A percentile compares a stretch with the other conserved stretches of the same genome.
phyloP scores from a whole-genome alignment of 2,888 invertebrate genomes.

The Mesopsocus fuscifrons region DNA sequence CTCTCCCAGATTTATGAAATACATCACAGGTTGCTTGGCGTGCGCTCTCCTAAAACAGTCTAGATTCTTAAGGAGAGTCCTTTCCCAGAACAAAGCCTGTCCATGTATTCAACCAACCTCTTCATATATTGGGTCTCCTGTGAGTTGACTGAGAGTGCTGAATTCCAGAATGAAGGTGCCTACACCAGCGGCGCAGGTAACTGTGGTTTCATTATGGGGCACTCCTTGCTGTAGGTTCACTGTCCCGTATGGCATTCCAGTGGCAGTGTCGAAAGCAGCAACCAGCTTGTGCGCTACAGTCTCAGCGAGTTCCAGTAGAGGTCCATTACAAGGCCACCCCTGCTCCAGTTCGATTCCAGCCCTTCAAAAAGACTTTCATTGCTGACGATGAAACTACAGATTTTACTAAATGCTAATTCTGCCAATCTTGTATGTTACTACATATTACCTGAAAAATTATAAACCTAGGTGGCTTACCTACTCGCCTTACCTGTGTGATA shows the following conservation, averaged over 20 bases:
- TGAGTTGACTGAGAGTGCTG: constrained; percentile 78
- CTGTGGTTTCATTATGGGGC: constrained; percentile 82
- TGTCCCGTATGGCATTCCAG: constrained; percentile 97
- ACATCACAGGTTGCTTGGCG: constrained; percentile 17
- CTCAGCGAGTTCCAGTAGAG: constrained; percentile 78
- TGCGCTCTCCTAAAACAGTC: no score
- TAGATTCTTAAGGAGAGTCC: no score
- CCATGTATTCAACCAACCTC: no score
- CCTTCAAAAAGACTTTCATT: constrained; percentile 24
- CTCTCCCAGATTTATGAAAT: no score
- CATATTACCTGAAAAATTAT: no score
- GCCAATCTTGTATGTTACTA: no score
- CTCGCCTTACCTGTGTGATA: constrained; percentile 52
- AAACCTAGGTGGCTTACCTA: no score
- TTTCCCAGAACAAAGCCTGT: no score
- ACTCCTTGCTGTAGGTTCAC: constrained; percentile 83
- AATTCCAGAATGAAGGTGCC: constrained; percentile 96
- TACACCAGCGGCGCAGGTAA: constrained; percentile 96
- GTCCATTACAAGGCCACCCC: constrained; percentile 97
- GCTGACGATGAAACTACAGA: not conserved
- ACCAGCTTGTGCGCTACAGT: constrained; percentile 83
- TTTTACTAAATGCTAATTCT: constrained; percentile 12
- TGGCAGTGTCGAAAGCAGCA: constrained; percentile 74
- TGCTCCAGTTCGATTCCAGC: constrained; percentile 65
- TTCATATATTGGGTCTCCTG: constrained; percentile 89